phyloP scores from a whole-genome alignment of 2,113 vertebrate genomes.

The Grammatotria lemairii region DNA sequence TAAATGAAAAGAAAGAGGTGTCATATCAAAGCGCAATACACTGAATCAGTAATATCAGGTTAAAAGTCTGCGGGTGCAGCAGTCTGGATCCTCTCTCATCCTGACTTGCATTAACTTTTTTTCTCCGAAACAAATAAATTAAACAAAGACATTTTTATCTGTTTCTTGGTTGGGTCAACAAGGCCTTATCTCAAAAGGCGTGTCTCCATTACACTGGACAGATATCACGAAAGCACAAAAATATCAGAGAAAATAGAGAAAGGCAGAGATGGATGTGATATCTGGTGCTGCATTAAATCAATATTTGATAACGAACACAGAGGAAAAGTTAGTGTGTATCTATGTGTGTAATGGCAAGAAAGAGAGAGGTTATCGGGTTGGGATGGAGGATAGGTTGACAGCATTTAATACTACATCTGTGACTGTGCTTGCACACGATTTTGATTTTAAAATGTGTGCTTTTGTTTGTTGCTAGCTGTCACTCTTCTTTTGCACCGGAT shows the following conservation, averaged over 20 bases:
- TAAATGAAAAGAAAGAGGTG: neutral
- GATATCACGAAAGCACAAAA: slow-evolving; percentile 29
- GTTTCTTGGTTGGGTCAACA: neutral
- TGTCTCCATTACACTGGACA: slow-evolving; percentile 2
- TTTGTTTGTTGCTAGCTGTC: neutral
- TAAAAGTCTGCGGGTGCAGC: neutral
- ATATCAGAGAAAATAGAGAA: slow-evolving; percentile 11
- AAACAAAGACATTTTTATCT: slow-evolving; percentile 13
- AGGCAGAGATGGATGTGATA: slow-evolving; percentile 45
- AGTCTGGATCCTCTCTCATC: neutral
- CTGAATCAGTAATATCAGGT: neutral
- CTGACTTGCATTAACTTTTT: neutral
- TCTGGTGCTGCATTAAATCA: slow-evolving; percentile 32
- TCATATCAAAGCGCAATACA: neutral
- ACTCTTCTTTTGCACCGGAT: slow-evolving; percentile 10
- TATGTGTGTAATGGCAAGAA: neutral
- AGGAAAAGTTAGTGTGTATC: slow-evolving; percentile 4
- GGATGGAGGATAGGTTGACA: neutral
- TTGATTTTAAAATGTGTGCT: neutral
- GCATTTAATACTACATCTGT: neutral
- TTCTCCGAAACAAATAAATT: slow-evolving; percentile 20
- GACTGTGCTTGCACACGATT: neutral
- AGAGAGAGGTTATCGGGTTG: neutral
- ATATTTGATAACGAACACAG: slow-evolving; percentile 44
- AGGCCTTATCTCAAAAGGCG: slow-evolving; percentile 22